Percentiles rank a stretch among this genome's conserved stretches.
Evolutionary conservation across 2,113 vertebrate species (phyloP).

Genomic region (Pongo pygmaeus): DNA sequence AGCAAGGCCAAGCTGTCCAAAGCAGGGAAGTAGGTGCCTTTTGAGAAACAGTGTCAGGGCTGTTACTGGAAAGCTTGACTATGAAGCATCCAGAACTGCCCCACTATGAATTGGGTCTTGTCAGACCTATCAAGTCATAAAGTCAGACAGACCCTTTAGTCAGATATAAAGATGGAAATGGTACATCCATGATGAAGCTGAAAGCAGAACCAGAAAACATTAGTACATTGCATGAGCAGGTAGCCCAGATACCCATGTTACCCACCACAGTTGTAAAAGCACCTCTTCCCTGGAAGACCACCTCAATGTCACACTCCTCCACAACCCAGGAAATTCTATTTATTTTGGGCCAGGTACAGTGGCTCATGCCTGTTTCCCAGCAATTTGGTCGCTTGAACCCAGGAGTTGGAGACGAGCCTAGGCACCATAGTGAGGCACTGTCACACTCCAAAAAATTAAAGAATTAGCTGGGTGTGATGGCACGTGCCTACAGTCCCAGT

Average conservation of each 20-base stretch:
- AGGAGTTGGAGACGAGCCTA: neutral
- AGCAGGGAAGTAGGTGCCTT: neutral
- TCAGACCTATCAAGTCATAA: neutral
- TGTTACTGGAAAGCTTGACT: neutral
- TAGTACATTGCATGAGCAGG: neutral
- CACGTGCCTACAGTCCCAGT: neutral
- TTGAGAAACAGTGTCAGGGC: neutral
- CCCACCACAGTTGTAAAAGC: neutral
- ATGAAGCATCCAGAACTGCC: neutral
- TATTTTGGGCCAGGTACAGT: neutral
- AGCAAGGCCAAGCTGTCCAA: neutral
- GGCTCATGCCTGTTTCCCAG: neutral
- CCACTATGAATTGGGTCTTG: neutral
- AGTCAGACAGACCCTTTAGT: neutral
- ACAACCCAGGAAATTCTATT: too few species aligned
- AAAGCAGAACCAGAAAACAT: neutral
- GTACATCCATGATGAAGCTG: neutral
- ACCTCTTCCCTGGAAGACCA: neutral
- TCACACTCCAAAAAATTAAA: neutral
- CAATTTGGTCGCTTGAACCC: neutral
- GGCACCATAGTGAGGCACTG: neutral
- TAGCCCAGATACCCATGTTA: neutral
- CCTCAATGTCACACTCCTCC: too few species aligned
- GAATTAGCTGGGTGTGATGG: neutral
- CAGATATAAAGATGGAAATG: neutral